Evolutionary conservation across 2,113 vertebrate species (phyloP).

Genomic region (Microtus montanus): DNA sequence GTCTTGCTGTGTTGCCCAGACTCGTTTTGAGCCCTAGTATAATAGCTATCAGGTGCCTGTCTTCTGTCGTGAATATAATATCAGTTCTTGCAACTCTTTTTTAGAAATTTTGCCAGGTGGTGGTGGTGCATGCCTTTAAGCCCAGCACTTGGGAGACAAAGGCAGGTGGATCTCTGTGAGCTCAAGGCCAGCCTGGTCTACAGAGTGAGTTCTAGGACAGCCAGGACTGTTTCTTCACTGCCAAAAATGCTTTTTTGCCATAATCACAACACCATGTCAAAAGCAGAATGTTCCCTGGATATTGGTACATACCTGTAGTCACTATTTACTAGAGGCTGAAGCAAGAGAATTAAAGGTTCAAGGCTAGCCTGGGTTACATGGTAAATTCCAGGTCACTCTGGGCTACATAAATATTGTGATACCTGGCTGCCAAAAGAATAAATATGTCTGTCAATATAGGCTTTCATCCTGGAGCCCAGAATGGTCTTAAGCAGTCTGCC

Average conservation of each 20-base stretch:
- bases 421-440: background rate
- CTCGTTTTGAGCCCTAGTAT: background rate
- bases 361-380: background rate
- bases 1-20: background rate
- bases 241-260: background rate
- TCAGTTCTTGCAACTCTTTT: background rate
- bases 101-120: background rate
- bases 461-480: background rate
- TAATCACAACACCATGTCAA: background rate
- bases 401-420: background rate
- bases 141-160: no score
- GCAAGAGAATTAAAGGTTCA: background rate
- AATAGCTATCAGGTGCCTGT: background rate
- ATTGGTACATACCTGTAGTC: background rate
- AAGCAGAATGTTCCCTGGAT: background rate
- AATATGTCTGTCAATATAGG: background rate
- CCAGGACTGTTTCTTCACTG: background rate
- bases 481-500: background rate
- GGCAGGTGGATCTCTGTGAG: no score
- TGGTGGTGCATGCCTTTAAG: no score
- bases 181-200: no score
- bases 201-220: no score
- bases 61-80: background rate
- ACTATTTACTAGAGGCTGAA: background rate
- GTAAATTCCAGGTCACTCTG: background rate